These are phyloP conservation scores for Myotis myotis DNA, from an alignment of 2,797 vertebrate genomes.

Conservation along the genomic window DNA sequence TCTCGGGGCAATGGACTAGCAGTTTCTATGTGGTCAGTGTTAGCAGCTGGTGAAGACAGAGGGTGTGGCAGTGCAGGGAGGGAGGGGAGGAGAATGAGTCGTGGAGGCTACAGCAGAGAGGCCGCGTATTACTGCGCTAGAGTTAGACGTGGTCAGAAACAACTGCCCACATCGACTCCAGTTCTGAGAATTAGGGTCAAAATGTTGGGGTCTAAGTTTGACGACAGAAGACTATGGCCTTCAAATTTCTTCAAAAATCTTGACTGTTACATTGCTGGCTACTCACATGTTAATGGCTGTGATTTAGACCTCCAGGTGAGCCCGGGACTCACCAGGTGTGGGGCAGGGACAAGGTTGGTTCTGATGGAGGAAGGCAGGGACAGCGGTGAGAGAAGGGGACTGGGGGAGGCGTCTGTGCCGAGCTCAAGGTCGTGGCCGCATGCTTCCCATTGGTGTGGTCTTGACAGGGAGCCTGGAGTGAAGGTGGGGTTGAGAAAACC, in stretches of 20 bases:
- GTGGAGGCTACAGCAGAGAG: neutral
- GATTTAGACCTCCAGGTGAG: neutral
- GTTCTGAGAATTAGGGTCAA: neutral
- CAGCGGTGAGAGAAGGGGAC: no score
- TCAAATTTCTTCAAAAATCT: neutral
- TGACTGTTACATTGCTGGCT: neutral
- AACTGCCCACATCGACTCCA: neutral
- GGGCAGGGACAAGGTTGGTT: neutral
- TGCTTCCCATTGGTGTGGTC: neutral
- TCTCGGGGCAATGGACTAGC: neutral
- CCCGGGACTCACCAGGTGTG: neutral
- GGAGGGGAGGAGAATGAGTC: fast-evolving
- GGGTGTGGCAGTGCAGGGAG: neutral
- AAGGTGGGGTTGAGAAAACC: neutral
- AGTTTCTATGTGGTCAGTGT: neutral
- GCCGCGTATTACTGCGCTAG: neutral
- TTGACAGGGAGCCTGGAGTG: neutral
- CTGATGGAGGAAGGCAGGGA: neutral
- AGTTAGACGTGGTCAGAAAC: neutral
- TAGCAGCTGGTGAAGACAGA: neutral
- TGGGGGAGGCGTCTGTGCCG: neutral
- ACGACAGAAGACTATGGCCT: neutral
- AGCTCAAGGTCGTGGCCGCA: fast-evolving
- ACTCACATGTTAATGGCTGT: neutral
- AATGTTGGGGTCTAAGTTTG: neutral